Base-by-base conservation (phyloP, 2,888 invertebrate species). In the Zygaena filipendulae region DNA sequence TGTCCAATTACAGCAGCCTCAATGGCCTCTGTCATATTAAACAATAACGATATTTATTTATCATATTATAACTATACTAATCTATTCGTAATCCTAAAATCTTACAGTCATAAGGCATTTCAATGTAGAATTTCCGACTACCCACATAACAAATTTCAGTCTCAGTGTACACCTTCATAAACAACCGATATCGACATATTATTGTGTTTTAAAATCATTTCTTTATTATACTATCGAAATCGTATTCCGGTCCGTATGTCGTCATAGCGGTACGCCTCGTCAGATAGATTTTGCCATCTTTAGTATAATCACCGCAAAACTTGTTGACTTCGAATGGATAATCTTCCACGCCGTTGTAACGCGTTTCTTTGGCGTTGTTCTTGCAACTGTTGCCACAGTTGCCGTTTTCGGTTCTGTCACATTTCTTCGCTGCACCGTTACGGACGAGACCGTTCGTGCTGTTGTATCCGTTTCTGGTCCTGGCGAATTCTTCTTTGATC, bases 141-240 rank as follows among this genome's bases (percentile, higher is more conserved):
- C 52, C 49, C 42, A 55, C 67, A 68, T 70, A 67, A 71, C 70
- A 71, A 58, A 54, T 63, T 60, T 77, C 75, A 77, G 75, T 77
- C 75, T 77, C 75, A 66, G 57, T 49, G 51, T 50, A 62, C 59
- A 54, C 52, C 42, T 43, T 43, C n/a, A n/a, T 48, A 60, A 57
- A 44, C 45, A 57, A 43, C 45, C 27, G 26, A 30, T 24, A 29
- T 25, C 25, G 19, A 24, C n/a, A n/a, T 26, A 29, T 30, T 23
- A 36, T 27, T 29, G 29, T 31, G 21, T 51, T 49, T 53, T 54
- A 46, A 35, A 66, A 68, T 75, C 70, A 74, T 72, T 75, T 71
- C 38, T 70, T 67, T 55, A 64, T 52, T 61, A 68, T 52, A 44
- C 64, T 66, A 45, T 71, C 59, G 25, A 61, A 69, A 31, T 70